These are phyloP conservation scores for Eretmochelys imbricata DNA, from an alignment of 2,113 vertebrate genomes.

Conservation along the genomic window DNA sequence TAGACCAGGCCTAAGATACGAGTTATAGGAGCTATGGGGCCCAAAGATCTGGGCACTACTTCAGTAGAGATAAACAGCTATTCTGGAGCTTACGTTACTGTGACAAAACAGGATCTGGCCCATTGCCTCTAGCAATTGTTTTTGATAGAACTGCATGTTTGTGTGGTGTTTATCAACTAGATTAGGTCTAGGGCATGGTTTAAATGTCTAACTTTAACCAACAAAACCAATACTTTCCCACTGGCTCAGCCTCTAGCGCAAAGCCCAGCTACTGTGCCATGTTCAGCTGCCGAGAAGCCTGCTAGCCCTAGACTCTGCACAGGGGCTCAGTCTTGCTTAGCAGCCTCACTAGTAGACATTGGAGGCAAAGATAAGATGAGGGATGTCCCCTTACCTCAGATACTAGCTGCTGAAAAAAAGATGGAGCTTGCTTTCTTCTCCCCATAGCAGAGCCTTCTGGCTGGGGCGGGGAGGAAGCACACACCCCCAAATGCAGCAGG, in stretches of 20 bases:
- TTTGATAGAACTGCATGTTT: neutral
- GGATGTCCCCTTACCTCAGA: neutral
- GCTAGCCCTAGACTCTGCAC: neutral
- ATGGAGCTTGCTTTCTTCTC: no score
- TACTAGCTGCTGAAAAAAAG: neutral
- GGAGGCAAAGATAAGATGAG: neutral
- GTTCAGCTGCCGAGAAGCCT: neutral
- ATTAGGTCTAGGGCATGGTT: neutral
- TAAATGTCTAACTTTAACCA: neutral
- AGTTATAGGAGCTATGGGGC: neutral
- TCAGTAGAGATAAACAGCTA: neutral
- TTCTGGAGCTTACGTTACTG: accelerated
- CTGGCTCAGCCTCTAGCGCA: constrained; percentile 6
- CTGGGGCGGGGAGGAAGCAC: neutral
- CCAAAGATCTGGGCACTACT: neutral
- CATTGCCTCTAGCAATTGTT: neutral
- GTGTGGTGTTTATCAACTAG: neutral
- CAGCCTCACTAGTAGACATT: neutral
- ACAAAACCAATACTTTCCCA: neutral
- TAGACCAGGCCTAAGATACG: neutral
- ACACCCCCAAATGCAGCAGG: neutral
- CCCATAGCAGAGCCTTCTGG: no score
- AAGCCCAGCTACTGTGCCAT: neutral
- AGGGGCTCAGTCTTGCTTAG: neutral
- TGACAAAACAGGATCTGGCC: accelerated